Conservation (phyloP, 1,140 invertebrate species). For the Danaus melanippus region DNA sequence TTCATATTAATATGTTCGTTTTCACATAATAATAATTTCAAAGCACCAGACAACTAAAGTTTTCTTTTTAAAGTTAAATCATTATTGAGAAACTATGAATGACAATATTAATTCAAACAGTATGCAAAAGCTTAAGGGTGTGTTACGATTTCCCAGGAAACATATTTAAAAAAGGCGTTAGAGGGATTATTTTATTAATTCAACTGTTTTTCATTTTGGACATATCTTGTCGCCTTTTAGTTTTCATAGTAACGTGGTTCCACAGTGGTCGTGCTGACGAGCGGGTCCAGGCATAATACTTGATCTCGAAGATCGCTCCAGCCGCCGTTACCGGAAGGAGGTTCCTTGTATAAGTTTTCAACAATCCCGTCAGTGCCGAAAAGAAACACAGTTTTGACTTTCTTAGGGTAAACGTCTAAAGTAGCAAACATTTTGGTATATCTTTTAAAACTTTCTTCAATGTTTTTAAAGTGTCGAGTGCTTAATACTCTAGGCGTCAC, state of each 20-base stretch:
- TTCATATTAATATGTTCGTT: too few species aligned
- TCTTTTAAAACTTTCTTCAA: conserved; percentile 4
- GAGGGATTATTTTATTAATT: too few species aligned
- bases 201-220: too few species aligned
- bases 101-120: too few species aligned
- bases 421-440: neutral
- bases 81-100: too few species aligned
- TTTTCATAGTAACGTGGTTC: conserved; percentile 11
- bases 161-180: too few species aligned
- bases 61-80: too few species aligned
- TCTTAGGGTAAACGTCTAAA: conserved; percentile 15
- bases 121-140: too few species aligned
- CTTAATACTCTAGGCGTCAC: conserved; percentile 22
- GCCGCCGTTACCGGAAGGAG: conserved; percentile 17
- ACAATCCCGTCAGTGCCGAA: conserved; percentile 18
- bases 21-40: too few species aligned
- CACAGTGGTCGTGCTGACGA: conserved; percentile 12
- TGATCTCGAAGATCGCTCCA: conserved; percentile 30
- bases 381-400: conserved; percentile 20
- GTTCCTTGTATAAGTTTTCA: neutral
- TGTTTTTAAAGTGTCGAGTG: conserved; percentile 13
- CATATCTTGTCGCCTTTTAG: neutral
- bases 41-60: too few species aligned
- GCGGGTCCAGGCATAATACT: conserved; percentile 23
- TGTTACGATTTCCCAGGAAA: too few species aligned